Conservation (phyloP, 2,797 vertebrate genomes). For the Carduelis carduelis region DNA sequence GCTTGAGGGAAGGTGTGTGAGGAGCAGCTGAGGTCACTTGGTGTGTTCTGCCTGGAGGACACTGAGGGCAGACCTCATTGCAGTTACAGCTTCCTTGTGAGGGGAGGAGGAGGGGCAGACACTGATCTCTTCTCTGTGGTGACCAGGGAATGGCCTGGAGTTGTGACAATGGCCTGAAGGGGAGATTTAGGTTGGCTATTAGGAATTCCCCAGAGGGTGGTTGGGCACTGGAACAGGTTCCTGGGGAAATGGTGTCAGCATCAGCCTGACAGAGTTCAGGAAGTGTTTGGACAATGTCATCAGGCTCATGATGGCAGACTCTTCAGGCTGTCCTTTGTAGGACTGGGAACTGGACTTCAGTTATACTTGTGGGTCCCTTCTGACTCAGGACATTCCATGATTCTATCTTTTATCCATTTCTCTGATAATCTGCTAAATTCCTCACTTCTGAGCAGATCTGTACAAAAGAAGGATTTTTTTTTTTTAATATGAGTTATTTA, state of each 20-base stretch:
- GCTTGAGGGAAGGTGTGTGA: accelerated
- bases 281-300: accelerated
- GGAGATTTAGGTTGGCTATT: not conserved
- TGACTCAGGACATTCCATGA: no score
- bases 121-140: no score
- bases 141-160: not conserved
- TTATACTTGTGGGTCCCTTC: accelerated
- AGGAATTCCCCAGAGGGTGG: not conserved
- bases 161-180: no score
- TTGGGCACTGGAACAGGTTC: not conserved
- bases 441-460: not conserved
- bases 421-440: not conserved
- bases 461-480: not conserved
- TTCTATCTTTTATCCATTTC: not conserved
- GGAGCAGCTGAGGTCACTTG: not conserved
- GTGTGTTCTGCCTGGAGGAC: not conserved
- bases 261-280: not conserved
- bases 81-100: accelerated
- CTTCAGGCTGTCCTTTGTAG: not conserved
- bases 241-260: not conserved
- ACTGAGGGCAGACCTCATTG: accelerated
- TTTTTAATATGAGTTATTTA: not conserved
- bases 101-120: not conserved
- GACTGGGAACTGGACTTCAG: not conserved
- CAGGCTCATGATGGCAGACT: not conserved